phyloP scores from a whole-genome alignment of 2,113 vertebrate genomes.

The Garra rufa region DNA sequence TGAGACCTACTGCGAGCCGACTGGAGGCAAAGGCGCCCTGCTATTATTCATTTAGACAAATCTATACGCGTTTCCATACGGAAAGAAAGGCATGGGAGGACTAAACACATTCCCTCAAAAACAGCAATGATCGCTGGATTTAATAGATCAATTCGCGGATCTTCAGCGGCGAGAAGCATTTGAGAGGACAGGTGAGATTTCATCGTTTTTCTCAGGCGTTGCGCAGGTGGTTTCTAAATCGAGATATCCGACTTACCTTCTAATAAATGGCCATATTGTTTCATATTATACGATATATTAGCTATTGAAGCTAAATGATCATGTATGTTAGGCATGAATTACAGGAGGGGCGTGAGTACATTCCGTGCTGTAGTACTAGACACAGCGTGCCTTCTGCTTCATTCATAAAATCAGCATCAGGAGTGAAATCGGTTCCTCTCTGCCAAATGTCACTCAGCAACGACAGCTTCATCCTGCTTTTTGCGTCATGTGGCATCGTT shows the following conservation, averaged over 20 bases:
- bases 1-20: background rate
- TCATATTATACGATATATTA: background rate
- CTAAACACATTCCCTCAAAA: background rate
- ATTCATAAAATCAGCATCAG: conserved; percentile 26
- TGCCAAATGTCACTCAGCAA: background rate
- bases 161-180: background rate
- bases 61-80: background rate
- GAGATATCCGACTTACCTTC: background rate
- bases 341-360: background rate
- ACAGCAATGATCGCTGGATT: background rate
- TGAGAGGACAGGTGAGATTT: conserved; percentile 35
- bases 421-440: background rate
- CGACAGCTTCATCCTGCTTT: conserved; percentile 13
- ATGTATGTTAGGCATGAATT: background rate
- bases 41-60: background rate
- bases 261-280: background rate
- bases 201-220: background rate
- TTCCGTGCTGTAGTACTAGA: background rate
- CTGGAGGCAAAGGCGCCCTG: background rate
- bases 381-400: conserved; percentile 1
- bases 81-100: background rate
- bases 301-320: background rate
- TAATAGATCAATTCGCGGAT: background rate
- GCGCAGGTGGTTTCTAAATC: background rate
- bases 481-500: conserved; percentile 4